Evolutionary conservation across 2,888 invertebrate species (phyloP).

Genomic region (Erebia ligea): DNA sequence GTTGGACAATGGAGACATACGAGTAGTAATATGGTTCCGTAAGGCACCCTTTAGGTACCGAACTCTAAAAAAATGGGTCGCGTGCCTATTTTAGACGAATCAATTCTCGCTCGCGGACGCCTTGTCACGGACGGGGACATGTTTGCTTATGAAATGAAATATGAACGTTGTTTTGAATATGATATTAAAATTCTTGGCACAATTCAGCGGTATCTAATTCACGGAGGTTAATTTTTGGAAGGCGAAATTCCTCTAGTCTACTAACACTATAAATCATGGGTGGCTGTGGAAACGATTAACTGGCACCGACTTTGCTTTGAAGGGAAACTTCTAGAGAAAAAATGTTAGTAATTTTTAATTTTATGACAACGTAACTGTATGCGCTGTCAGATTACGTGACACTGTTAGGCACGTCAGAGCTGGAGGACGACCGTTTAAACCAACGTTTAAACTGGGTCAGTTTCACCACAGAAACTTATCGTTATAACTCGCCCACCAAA

Average conservation of each 20-base stretch:
- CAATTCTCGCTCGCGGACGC: slow-evolving; percentile 16
- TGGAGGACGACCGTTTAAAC: not conserved
- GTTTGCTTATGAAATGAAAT: slow-evolving; percentile 34
- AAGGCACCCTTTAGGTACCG: not conserved
- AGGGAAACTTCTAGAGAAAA: not conserved
- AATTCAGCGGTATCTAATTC: slow-evolving; percentile 31
- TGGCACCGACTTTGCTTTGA: not conserved
- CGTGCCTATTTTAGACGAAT: slow-evolving; percentile 21
- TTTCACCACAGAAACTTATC: no score
- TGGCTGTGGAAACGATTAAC: not conserved
- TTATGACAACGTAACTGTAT: not conserved
- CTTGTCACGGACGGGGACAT: slow-evolving; percentile 21
- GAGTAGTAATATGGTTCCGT: no score
- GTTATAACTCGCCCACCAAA: no score
- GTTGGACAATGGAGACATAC: no score
- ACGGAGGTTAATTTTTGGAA: slow-evolving; percentile 34
- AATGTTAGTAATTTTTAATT: not conserved
- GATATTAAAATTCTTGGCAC: slow-evolving; percentile 45
- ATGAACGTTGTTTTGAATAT: slow-evolving; percentile 38
- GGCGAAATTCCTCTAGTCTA: slow-evolving; percentile 15
- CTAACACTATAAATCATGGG: slow-evolving; percentile 13
- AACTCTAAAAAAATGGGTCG: slow-evolving; percentile 18
- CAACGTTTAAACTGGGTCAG: not conserved
- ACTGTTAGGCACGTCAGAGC: no score
- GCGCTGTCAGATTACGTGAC: no score